phyloP scores from a whole-genome alignment of 2,888 invertebrate species.

The Euzophera pinguis region DNA sequence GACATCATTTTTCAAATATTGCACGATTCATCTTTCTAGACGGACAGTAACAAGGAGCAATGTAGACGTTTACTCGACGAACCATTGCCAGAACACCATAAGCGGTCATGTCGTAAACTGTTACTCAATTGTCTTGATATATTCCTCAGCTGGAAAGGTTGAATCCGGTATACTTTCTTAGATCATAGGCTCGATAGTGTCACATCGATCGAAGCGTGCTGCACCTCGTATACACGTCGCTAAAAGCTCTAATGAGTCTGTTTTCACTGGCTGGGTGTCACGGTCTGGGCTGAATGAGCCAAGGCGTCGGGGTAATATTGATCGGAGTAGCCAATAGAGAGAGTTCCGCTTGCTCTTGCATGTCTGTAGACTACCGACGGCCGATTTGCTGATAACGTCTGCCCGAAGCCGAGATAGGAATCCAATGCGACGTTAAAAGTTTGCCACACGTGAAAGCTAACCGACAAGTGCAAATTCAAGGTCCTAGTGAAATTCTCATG shows the following conservation, averaged over 20 bases:
- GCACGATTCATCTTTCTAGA: conserved; percentile 36
- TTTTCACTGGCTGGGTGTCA: conserved; percentile 53
- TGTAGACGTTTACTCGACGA: conserved; percentile 35
- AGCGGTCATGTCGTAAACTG: conserved; percentile 30
- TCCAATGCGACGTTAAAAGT: conserved; percentile 47
- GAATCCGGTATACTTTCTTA: conserved; percentile 34
- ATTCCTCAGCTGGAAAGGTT: conserved; percentile 29
- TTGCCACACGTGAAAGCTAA: conserved; percentile 58
- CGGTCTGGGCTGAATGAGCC: conserved; percentile 29
- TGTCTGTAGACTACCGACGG: conserved; percentile 39
- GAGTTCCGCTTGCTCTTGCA: conserved; percentile 47
- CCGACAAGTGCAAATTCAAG: conserved; percentile 57
- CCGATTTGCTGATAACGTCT: conserved; percentile 61
- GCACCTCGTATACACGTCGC: conserved; percentile 47
- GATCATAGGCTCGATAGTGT: conserved; percentile 44
- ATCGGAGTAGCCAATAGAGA: conserved; percentile 56
- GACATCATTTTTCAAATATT: conserved; percentile 30
- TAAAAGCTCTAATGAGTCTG: conserved; percentile 59
- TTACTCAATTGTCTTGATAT: conserved; percentile 35
- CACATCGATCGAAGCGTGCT: conserved; percentile 38
- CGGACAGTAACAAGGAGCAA: conserved; percentile 43
- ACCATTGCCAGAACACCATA: conserved; percentile 23
- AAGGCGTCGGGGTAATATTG: conserved; percentile 49
- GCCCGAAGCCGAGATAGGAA: conserved; percentile 32
- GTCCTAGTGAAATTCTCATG: conserved; percentile 39